Conservation (phyloP, 2,888 invertebrate species). For the Dolomedes plantarius region DNA sequence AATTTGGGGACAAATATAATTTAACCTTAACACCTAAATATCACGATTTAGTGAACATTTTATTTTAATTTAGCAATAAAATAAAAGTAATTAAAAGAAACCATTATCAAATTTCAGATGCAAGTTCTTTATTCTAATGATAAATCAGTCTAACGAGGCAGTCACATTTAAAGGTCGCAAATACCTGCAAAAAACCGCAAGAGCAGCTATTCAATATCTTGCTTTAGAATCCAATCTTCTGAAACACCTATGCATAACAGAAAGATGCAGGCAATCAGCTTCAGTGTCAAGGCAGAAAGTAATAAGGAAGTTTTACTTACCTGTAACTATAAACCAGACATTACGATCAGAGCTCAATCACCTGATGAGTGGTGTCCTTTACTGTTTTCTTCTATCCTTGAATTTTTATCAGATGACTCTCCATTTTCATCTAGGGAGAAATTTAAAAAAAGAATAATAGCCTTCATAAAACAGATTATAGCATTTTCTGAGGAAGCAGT, state of each 20-base stretch:
- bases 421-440: constrained; percentile 56
- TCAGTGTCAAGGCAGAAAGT: constrained; percentile 47
- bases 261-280: constrained; percentile 68
- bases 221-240: constrained; percentile 63
- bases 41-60: too few relatives aligned
- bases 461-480: too few relatives aligned
- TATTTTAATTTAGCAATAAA: too few relatives aligned
- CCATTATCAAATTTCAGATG: neutral
- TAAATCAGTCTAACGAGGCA: constrained; percentile 4
- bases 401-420: constrained; percentile 39
- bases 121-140: neutral
- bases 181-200: constrained; percentile 60
- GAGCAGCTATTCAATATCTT: constrained; percentile 44
- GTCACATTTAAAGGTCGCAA: constrained; percentile 64
- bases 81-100: too few relatives aligned
- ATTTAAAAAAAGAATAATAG: neutral
- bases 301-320: constrained; percentile 47
- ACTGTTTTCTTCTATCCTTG: constrained; percentile 42
- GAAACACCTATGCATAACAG: constrained; percentile 62
- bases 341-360: constrained; percentile 70
- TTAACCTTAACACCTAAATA: too few relatives aligned
- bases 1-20: too few relatives aligned
- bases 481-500: too few relatives aligned
- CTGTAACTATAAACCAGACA: constrained; percentile 31
- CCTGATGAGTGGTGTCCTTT: constrained; percentile 64